Conservation (phyloP, 2,888 invertebrate species). For the Thecophora atra region DNA sequence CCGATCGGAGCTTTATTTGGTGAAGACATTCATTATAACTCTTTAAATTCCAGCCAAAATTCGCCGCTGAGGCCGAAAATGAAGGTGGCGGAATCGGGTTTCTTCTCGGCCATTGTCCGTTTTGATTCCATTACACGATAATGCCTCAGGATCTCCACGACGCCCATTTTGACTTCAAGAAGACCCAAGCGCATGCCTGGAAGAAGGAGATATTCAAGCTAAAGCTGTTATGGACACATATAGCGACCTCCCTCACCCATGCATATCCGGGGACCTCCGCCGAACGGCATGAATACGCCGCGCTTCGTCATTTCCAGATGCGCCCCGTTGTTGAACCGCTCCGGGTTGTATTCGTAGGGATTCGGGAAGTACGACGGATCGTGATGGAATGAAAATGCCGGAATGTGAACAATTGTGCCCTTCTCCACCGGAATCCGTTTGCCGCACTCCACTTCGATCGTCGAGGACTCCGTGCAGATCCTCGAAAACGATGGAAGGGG, state of each 20-base stretch:
- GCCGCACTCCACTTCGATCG: constrained; percentile 46
- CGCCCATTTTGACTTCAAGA: constrained; percentile 52
- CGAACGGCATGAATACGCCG: constrained; percentile 62
- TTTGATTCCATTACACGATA: constrained; percentile 31
- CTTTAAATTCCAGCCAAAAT: constrained; percentile 38
- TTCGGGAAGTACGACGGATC: constrained; percentile 67
- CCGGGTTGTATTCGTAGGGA: constrained; percentile 68
- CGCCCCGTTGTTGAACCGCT: constrained; percentile 65
- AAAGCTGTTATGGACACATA: not conserved
- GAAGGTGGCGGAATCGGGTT: constrained; percentile 34
- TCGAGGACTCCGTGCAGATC: constrained; percentile 50
- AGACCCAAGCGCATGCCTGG: constrained; percentile 52
- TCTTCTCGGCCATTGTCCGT: constrained; percentile 32
- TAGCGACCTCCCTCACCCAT: constrained; percentile 53
- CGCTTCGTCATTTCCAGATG: constrained; percentile 50
- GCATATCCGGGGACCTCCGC: constrained; percentile 64
- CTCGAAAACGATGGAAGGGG: constrained; percentile 50
- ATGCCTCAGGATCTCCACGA: constrained; percentile 49
- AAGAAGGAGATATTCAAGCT: not conserved
- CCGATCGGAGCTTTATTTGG: no score
- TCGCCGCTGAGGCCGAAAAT: constrained; percentile 38
- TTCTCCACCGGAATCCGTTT: constrained; percentile 50
- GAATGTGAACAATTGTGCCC: constrained; percentile 55
- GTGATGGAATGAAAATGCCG: constrained; percentile 62
- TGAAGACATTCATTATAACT: constrained; percentile 1